Percentiles rank a stretch among this genome's conserved stretches.
Evolutionary conservation across 2,888 invertebrate genomes (phyloP).

Genomic region (Melipona bicolor): DNA sequence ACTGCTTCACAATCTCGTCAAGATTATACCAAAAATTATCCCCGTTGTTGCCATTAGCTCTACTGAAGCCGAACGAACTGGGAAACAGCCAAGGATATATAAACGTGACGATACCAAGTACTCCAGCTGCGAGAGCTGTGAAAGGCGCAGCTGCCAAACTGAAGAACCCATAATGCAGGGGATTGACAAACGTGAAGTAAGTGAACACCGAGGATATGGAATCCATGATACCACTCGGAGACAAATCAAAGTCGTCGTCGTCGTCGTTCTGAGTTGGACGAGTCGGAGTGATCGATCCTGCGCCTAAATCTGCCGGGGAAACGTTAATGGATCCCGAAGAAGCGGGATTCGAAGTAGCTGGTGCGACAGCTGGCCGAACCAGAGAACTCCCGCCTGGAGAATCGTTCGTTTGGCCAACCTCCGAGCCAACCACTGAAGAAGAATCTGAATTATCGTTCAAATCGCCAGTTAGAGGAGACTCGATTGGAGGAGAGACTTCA

Average conservation of each 20-base stretch:
- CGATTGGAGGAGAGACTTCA: background rate
- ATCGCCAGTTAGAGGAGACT: background rate
- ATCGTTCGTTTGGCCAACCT: constrained; percentile 22
- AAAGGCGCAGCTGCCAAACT: constrained; percentile 88
- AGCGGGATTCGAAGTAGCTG: background rate
- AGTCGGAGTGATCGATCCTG: background rate
- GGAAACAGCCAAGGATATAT: constrained; percentile 89
- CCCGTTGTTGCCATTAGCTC: constrained; percentile 65
- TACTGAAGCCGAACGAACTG: constrained; percentile 80
- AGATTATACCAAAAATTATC: constrained; percentile 70
- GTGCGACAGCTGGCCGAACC: background rate
- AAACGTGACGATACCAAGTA: constrained; percentile 87
- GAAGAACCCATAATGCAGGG: constrained; percentile 86
- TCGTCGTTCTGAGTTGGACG: constrained; percentile 33
- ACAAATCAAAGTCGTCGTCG: constrained; percentile 83
- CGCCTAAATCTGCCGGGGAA: background rate
- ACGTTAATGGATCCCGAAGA: constrained; percentile 5
- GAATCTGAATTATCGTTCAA: background rate
- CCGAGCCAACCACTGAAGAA: background rate
- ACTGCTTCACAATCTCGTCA: constrained; percentile 73
- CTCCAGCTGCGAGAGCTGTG: constrained; percentile 87
- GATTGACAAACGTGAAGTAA: constrained; percentile 86
- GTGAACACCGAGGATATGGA: constrained; percentile 85
- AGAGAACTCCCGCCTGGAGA: constrained; percentile 9
- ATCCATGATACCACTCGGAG: constrained; percentile 83